Percentiles rank a stretch among this genome's conserved stretches.
Conservation (phyloP, 2,888 invertebrate species). For the Dexiosoma caninum region DNA sequence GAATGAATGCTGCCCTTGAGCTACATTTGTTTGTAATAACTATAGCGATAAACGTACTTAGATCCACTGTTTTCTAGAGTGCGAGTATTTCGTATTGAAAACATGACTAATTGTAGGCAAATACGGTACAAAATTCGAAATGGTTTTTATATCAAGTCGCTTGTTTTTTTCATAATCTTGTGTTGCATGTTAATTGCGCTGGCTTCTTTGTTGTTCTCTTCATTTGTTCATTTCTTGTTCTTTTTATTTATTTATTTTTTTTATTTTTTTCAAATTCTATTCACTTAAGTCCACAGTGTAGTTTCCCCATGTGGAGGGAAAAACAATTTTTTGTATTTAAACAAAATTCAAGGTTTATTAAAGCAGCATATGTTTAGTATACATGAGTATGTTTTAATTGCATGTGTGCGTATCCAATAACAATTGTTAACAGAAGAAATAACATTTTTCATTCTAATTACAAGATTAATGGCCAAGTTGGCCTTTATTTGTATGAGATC, state of each 20-base stretch:
- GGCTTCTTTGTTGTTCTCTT: conserved; percentile 7
- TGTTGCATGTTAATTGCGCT: conserved; percentile 8
- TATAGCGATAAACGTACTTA: conserved; percentile 16
- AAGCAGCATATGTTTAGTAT: not conserved
- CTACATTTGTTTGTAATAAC: conserved; percentile 45
- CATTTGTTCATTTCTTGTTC: not conserved
- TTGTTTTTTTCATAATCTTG: conserved; percentile 3
- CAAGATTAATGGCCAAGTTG: not conserved
- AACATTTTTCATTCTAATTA: not conserved
- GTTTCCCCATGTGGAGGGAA: conserved; percentile 4
- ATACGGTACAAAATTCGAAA: not conserved
- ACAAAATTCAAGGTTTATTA: conserved; percentile 38
- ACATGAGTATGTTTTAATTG: not conserved
- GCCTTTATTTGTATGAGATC: not conserved
- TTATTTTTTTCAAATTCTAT: not conserved
- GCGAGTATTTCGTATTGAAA: not conserved
- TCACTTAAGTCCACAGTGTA: conserved; percentile 7
- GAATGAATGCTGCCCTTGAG: conserved; percentile 58
- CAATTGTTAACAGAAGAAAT: not conserved
- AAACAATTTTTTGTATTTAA: conserved; percentile 2
- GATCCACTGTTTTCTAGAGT: not conserved
- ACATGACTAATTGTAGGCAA: conserved; percentile 43
- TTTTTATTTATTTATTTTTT: not conserved
- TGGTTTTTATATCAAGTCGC: conserved; percentile 14
- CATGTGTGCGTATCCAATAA: not conserved